Evolutionary conservation across 2,113 vertebrate species (phyloP), one percentile per base, ranked within the genome.

Genomic region (Burhinus oedicnemus): DNA sequence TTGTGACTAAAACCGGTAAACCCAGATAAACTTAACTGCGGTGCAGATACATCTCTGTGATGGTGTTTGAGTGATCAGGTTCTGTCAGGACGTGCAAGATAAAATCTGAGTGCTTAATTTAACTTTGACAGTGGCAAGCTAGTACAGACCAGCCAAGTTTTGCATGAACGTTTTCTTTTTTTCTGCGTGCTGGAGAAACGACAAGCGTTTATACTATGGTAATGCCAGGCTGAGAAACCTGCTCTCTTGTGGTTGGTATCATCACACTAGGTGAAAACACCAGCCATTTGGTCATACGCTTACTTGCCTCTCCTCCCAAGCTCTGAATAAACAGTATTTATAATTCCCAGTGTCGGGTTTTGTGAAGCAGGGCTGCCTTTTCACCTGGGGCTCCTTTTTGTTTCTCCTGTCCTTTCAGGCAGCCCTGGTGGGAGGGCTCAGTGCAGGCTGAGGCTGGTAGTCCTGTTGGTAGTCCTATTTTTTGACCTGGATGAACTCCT

Each of bases 391-490:
- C 42, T 75, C n/a, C 15, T 64, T 69, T 55, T 23, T 18, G 10
- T 51, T 57, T n/a, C 83, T 79, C 26, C 44, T 0, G 0, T 45
- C 3, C 3, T n/a, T 16, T 72, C 58, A 0, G 0, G 66, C n/a
- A 82, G 69, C 25, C 5, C 30, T 0, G 1, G 18, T 0, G 1
- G 58, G 45, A 83, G 52, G 0, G 0, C n/a, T 88, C 15, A 1
- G 26, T 30, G 61, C 52, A 36, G 45, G 29, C 3, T 4, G 62
- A 76, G 51, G 62, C 38, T 60, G 76, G 17, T 21, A 18, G 36
- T 52, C 38, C 69, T 64, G 1, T 19, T 19, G 52, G 11, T 5
- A 58, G n/a, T 23, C 36, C n/a, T 66, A 0, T 8, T n/a, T 51
- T 80, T 72, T 40, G 47, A n/a, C 40, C 51, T 47, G 51, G 32